Base-by-base conservation (phyloP, 1,140 invertebrate genomes). In the Polyergus mexicanus region DNA sequence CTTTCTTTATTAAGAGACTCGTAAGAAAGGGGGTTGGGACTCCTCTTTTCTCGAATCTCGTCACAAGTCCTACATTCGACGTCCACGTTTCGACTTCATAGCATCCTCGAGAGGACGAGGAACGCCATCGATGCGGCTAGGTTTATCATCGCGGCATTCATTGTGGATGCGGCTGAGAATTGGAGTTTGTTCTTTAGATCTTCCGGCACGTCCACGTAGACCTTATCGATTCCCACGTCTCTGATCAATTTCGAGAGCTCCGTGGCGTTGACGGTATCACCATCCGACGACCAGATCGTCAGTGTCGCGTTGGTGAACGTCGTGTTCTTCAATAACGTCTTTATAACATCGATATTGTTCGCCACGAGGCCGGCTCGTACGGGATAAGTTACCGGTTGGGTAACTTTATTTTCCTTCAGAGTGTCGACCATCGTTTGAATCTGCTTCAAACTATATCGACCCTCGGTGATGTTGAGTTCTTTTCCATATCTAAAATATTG, bases 341-440 rank as follows among this genome's bases (percentile, higher is more conserved):
- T 90, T 3, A 98, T 91, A 0, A 95, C 92, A 0, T 95, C 91
- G 54, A 94, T 92, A 56, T 97, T 97, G 85, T 97, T 96, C 0
- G 96, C 96, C 0, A 97, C 96, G 28, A 97, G 93, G 54, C 96
- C 96, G 32, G 98, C 97, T 83, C 98, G 95, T 25, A 99, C 97
- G 0, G 98, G 97, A 92, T 98, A 99, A 3, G 98, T 98, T 71
- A 98, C 96, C 60, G 96, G 95, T 90, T 97, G 97, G 19, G 95
- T 95, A 0, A 97, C 93, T 0, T 95, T 93, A 58, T 96, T 95
- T 16, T 95, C 95, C 38, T 95, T 95, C 1, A 98, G 93, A 16
- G 95, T 89, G 11, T 96, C 91, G n/a, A 97, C 89, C 98, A 99
- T 98, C 38, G 95, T 95, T 0, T 97, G 94, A 0, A 98, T 96